These are phyloP conservation scores for Enteromius anoplus DNA, from an alignment of 2,797 vertebrate species.

Conservation along the genomic window DNA sequence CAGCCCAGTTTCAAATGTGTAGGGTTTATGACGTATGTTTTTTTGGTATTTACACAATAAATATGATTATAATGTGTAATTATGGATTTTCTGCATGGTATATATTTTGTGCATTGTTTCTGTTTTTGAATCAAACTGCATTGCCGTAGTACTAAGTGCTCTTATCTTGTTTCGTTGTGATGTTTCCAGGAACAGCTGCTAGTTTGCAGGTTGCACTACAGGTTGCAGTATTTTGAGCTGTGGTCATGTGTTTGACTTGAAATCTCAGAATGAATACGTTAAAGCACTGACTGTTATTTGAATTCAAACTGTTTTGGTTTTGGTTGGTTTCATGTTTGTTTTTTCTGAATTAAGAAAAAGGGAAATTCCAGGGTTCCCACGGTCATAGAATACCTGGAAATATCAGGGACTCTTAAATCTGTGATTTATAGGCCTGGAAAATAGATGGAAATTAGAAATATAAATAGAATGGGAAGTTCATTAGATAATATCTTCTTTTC, in stretches of 20 bases:
- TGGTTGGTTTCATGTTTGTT: neutral
- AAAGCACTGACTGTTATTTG: neutral
- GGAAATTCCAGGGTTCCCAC: neutral
- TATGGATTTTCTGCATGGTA: neutral
- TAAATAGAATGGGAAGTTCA: neutral
- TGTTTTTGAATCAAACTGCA: neutral
- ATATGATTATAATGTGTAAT: constrained; percentile 2
- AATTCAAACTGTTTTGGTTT: neutral
- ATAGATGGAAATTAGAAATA: neutral
- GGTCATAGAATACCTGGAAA: neutral
- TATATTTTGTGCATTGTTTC: neutral
- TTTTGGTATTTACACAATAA: neutral
- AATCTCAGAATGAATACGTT: neutral
- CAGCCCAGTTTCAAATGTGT: neutral
- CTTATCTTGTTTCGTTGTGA: neutral
- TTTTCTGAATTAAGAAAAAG: neutral
- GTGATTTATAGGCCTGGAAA: neutral
- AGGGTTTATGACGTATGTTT: neutral
- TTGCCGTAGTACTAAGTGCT: neutral
- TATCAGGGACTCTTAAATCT: neutral
- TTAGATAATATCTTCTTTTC: neutral
- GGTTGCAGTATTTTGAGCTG: constrained; percentile 3
- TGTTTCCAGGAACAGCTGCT: constrained; percentile 4
- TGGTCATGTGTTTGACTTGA: neutral
- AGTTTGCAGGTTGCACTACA: constrained; percentile 18